A percentile compares a stretch with the other conserved stretches of the same genome.
These are phyloP conservation scores for Heliconius ethilla DNA, from an alignment of 2,888 invertebrate genomes.

Conservation along the genomic window DNA sequence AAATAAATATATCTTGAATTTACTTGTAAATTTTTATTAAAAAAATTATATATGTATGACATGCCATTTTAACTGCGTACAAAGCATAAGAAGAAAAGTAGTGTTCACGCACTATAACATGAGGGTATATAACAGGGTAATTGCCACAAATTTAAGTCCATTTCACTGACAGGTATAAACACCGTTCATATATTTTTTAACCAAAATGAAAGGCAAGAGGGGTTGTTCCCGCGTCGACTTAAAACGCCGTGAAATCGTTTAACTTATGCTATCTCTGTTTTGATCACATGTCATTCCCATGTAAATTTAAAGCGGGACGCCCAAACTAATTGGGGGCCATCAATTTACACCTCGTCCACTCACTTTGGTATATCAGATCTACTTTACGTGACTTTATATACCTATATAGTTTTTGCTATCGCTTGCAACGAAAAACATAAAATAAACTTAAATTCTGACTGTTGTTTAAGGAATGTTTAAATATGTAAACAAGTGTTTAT, in stretches of 20 bases:
- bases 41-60: too few relatives aligned
- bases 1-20: neutral
- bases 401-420: neutral
- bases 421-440: neutral
- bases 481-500: conserved; percentile 7
- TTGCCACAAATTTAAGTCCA: neutral
- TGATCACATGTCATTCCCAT: conserved; percentile 18
- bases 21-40: neutral
- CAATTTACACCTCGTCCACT: conserved; percentile 10
- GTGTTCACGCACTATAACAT: neutral
- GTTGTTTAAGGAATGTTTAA: neutral
- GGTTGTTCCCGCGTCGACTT: neutral
- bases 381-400: neutral
- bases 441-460: conserved; percentile 5
- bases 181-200: conserved; percentile 4
- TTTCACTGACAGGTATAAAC: neutral
- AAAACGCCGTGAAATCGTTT: conserved; percentile 21
- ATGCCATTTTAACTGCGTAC: too few relatives aligned
- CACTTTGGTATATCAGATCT: neutral
- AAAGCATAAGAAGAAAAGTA: neutral
- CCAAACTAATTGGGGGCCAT: conserved; percentile 9
- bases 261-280: conserved; percentile 16
- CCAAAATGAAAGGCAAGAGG: neutral
- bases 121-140: neutral
- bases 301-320: conserved; percentile 20